These are phyloP conservation scores for Sparidentex hasta DNA, from an alignment of 2,797 vertebrate genomes.

Conservation along the genomic window DNA sequence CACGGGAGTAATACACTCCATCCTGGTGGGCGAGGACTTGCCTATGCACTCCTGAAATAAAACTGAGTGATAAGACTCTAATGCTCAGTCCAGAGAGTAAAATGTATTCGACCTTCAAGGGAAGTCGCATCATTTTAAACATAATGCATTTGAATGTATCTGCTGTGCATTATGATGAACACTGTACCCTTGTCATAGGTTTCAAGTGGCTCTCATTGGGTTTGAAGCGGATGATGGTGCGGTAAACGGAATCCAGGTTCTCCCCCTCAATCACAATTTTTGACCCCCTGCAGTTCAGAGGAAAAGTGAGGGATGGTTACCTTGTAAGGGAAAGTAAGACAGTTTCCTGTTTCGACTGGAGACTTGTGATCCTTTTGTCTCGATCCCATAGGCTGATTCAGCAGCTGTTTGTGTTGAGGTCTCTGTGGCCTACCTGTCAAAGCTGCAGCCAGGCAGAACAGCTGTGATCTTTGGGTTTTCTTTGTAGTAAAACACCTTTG, in stretches of 20 bases:
- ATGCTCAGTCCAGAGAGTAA: not conserved
- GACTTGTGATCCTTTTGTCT: not conserved
- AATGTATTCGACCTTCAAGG: not conserved
- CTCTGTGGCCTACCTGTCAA: constrained; percentile 82
- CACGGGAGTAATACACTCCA: constrained; percentile 87
- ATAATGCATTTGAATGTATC: not conserved
- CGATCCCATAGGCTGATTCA: not conserved
- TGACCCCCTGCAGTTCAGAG: constrained; percentile 84
- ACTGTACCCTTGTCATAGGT: constrained; percentile 80
- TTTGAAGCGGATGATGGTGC: constrained; percentile 86
- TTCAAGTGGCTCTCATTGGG: constrained; percentile 83
- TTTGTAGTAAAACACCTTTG: constrained; percentile 89
- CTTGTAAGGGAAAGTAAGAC: not conserved
- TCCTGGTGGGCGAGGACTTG: constrained; percentile 72
- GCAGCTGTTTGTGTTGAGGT: not conserved
- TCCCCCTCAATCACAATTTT: constrained; percentile 89
- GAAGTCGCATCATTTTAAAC: not conserved
- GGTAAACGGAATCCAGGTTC: constrained; percentile 91
- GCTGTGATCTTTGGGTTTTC: constrained; percentile 87
- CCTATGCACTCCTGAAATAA: constrained; percentile 85
- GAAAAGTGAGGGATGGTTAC: not conserved
- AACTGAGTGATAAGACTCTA: not conserved
- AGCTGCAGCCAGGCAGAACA: constrained; percentile 90
- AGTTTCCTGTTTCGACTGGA: not conserved
- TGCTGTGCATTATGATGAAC: not conserved